Conservation (phyloP, 2,113 vertebrate genomes). For the Gavia stellata region DNA sequence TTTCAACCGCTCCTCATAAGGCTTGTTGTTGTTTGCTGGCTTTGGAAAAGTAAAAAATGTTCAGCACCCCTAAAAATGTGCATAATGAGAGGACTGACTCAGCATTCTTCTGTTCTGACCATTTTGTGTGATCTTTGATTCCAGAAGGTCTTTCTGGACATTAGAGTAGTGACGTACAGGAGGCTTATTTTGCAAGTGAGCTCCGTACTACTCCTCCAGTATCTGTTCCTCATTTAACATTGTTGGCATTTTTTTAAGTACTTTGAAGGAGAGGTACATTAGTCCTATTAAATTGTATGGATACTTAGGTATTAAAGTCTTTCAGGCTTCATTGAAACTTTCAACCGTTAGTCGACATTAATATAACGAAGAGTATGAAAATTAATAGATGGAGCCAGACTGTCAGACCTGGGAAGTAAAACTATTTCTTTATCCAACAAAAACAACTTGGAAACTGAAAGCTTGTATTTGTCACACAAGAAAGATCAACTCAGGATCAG, state of each 20-base stretch:
- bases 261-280: background rate
- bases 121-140: background rate
- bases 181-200: background rate
- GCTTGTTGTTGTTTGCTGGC: background rate
- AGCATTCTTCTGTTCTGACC: background rate
- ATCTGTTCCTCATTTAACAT: background rate
- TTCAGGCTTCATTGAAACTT: background rate
- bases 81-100: background rate
- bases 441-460: background rate
- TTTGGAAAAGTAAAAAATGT: background rate
- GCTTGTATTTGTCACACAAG: background rate
- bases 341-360: background rate
- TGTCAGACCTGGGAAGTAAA: background rate
- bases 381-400: background rate
- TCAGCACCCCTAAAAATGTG: background rate
- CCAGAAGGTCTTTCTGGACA: background rate
- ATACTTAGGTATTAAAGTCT: background rate
- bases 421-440: background rate
- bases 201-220: background rate
- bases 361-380: background rate
- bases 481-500: background rate
- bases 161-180: background rate
- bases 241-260: background rate
- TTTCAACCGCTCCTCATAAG: no score
- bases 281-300: background rate